Conservation (phyloP, 2,113 vertebrate species). For the Oryzias celebensis region DNA sequence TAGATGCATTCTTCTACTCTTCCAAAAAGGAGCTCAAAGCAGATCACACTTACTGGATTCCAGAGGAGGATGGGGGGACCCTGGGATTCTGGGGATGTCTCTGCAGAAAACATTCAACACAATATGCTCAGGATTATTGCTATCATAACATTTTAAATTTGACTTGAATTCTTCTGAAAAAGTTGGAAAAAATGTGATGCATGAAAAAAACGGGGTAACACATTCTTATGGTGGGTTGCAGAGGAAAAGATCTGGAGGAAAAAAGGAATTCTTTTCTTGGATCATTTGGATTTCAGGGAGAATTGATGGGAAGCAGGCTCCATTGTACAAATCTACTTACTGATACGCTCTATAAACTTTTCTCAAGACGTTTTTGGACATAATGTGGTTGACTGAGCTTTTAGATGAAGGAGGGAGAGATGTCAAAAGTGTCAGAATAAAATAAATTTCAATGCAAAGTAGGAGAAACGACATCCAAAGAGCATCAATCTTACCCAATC, state of each 20-base stretch:
- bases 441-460: background rate
- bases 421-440: conserved; percentile 51
- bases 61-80: conserved; percentile 93
- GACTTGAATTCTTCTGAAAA: background rate
- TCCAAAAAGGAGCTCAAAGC: too few species aligned
- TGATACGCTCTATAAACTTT: conserved; percentile 87
- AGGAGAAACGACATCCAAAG: background rate
- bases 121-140: conserved; percentile 7
- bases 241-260: conserved; percentile 7
- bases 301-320: conserved; percentile 25
- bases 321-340: conserved; percentile 78
- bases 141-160: background rate
- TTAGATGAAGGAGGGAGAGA: conserved; percentile 69
- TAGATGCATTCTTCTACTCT: too few species aligned
- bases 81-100: conserved; percentile 95
- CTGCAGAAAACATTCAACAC: conserved; percentile 67
- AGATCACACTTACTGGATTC: conserved; percentile 88
- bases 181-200: conserved; percentile 5
- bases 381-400: conserved; percentile 82
- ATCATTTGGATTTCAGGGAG: conserved; percentile 33
- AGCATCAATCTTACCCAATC: conserved; percentile 86
- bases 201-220: background rate
- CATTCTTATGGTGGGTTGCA: conserved; percentile 4
- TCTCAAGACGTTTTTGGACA: conserved; percentile 88
- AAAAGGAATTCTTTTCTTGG: conserved; percentile 5